These are phyloP conservation scores for Hippopotamus amphibius DNA, from an alignment of 2,113 vertebrate species.

Conservation along the genomic window DNA sequence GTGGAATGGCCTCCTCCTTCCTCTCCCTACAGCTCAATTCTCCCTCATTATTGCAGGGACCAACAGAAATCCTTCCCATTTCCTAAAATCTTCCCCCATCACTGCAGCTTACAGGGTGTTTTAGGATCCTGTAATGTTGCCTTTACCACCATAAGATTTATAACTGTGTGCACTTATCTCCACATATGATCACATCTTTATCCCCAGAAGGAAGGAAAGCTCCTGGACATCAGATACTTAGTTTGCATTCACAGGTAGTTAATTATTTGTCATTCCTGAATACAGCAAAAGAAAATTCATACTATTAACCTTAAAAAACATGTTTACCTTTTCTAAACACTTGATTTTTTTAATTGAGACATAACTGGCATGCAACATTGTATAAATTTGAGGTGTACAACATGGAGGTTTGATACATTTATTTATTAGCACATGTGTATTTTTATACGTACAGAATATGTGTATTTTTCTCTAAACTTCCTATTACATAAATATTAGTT, in stretches of 20 bases:
- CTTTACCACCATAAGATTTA: not conserved
- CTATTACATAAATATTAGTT: constrained; percentile 1
- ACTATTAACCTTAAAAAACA: not conserved
- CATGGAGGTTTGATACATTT: not conserved
- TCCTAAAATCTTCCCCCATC: not conserved
- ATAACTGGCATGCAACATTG: not conserved
- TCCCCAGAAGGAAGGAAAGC: not conserved
- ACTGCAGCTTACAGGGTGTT: not conserved
- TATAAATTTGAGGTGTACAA: not conserved
- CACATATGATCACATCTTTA: not conserved
- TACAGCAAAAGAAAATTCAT: not conserved
- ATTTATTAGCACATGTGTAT: not conserved
- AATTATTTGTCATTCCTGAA: not conserved
- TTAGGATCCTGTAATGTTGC: not conserved
- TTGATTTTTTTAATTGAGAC: not conserved
- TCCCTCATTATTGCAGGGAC: not conserved
- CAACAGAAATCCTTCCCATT: not conserved
- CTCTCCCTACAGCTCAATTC: not conserved
- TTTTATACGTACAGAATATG: not conserved
- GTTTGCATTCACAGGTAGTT: not conserved
- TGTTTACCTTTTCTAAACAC: not conserved
- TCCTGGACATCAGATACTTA: not conserved
- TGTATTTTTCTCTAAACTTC: not conserved
- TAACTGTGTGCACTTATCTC: not conserved
- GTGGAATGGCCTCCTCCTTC: not conserved